phyloP scores from a whole-genome alignment of 1,140 invertebrate species.

The Leptinotarsa lineolata region DNA sequence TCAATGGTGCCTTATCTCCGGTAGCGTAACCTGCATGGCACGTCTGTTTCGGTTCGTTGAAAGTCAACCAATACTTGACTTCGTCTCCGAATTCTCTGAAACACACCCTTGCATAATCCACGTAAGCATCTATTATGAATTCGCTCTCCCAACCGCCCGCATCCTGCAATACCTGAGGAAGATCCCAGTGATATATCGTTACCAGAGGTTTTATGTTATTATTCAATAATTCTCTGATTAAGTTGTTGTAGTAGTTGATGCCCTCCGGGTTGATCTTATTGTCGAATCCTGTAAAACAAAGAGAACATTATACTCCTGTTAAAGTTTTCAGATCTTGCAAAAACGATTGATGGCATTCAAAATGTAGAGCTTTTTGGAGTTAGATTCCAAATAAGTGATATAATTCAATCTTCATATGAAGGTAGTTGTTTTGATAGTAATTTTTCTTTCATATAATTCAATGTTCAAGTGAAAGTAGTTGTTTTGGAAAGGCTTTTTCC shows the following conservation, averaged over 20 bases:
- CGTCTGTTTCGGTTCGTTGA: slow-evolving; percentile 58
- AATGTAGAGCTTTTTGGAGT: not conserved
- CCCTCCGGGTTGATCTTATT: slow-evolving; percentile 64
- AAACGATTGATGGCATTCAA: not conserved
- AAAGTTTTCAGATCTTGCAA: no score
- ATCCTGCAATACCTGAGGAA: slow-evolving; percentile 67
- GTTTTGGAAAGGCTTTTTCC: no score
- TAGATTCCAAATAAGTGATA: not conserved
- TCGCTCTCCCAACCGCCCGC: slow-evolving; percentile 50
- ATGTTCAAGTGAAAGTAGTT: no score
- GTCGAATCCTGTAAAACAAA: slow-evolving; percentile 42
- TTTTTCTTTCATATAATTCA: no score
- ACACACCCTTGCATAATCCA: slow-evolving; percentile 44
- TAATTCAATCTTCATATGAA: no score
- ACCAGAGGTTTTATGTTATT: slow-evolving; percentile 65
- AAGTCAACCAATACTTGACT: slow-evolving; percentile 60
- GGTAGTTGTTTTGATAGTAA: no score
- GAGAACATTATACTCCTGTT: slow-evolving; percentile 43
- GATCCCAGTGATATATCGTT: slow-evolving; percentile 73
- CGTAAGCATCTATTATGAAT: slow-evolving; percentile 45
- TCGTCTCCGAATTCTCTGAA: slow-evolving; percentile 38
- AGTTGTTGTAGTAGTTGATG: slow-evolving; percentile 61
- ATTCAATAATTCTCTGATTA: slow-evolving; percentile 62
- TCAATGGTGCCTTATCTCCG: slow-evolving; percentile 39
- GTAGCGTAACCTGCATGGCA: slow-evolving; percentile 42